Percentiles rank a stretch among this genome's conserved stretches.
phyloP scores from a whole-genome alignment of 1,140 invertebrate species.

The Drosophila cardini region DNA sequence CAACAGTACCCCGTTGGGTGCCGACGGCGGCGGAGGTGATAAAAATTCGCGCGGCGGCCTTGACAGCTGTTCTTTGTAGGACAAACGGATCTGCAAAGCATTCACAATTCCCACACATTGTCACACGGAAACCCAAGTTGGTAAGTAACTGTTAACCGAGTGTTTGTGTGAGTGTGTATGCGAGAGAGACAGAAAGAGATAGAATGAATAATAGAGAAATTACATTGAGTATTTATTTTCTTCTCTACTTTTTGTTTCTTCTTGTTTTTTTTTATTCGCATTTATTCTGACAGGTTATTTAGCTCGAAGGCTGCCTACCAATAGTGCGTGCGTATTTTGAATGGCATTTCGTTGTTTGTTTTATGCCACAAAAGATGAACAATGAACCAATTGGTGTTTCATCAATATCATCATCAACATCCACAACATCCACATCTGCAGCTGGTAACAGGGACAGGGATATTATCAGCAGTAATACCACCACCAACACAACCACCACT shows the following conservation, averaged over 20 bases:
- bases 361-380: slow-evolving; percentile 58
- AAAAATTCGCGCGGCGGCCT: slow-evolving; percentile 32
- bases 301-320: slow-evolving; percentile 20
- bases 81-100: slow-evolving; percentile 35
- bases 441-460: slow-evolving; percentile 19
- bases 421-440: slow-evolving; percentile 17
- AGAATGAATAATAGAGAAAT: neutral
- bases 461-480: slow-evolving; percentile 15
- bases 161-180: slow-evolving; percentile 9
- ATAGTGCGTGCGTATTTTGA: slow-evolving; percentile 31
- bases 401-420: slow-evolving; percentile 45
- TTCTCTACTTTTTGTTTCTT: neutral
- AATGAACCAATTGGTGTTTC: slow-evolving; percentile 57
- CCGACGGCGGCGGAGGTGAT: slow-evolving; percentile 7
- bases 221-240: slow-evolving; percentile 10
- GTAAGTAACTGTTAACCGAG: slow-evolving; percentile 36
- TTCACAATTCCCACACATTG: neutral
- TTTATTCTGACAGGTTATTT: neutral
- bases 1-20: slow-evolving; percentile 37
- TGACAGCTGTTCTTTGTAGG: slow-evolving; percentile 46
- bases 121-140: slow-evolving; percentile 15
- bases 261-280: slow-evolving; percentile 1
- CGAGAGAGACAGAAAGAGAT: neutral
- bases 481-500: neutral
- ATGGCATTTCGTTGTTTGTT: slow-evolving; percentile 60